Conservation (phyloP, 2,113 vertebrate species). For the Hyaena hyaena region DNA sequence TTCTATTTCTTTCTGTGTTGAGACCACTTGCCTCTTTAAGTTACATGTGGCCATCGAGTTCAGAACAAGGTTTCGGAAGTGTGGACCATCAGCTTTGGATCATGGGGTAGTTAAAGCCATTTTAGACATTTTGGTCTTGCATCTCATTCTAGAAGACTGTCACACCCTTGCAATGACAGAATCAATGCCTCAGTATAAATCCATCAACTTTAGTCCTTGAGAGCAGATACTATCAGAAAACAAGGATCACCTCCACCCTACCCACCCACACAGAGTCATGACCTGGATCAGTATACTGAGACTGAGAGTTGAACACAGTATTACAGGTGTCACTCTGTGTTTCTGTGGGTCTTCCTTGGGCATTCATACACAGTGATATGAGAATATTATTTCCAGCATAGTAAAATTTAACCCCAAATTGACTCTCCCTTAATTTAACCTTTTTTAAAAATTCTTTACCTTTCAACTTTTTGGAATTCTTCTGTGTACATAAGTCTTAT, state of each 20-base stretch:
- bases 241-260: neutral
- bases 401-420: neutral
- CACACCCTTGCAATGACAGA: neutral
- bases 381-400: neutral
- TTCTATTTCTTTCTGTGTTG: neutral
- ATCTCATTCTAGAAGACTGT: slow-evolving; percentile 6
- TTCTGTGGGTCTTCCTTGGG: neutral
- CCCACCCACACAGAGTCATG: neutral
- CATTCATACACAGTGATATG: neutral
- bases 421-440: neutral
- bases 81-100: neutral
- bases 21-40: neutral
- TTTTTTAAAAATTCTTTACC: neutral
- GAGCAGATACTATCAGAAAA: neutral
- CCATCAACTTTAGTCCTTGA: neutral
- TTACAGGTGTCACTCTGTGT: neutral
- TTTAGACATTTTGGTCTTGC: neutral
- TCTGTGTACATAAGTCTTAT: neutral
- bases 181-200: neutral
- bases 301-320: neutral
- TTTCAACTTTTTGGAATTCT: slow-evolving; percentile 42
- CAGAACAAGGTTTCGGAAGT: neutral
- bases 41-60: neutral
- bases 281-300: neutral
- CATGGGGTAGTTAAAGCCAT: neutral